A percentile compares a stretch with the other conserved stretches of the same genome.
These are phyloP conservation scores for Drosophila infuscata DNA, from an alignment of 2,888 invertebrate species.

Conservation along the genomic window DNA sequence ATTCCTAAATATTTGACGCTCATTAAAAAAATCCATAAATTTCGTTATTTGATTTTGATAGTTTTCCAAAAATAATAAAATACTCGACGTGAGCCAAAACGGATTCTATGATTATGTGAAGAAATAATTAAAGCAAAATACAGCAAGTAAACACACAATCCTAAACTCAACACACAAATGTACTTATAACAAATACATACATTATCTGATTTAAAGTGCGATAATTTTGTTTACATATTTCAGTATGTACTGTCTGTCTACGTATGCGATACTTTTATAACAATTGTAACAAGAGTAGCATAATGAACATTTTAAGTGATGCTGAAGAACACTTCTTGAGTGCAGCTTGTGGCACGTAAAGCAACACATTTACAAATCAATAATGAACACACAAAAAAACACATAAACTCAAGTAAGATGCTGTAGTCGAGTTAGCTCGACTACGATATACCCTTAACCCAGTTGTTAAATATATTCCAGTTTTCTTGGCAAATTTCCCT, in stretches of 20 bases:
- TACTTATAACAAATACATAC: rapidly evolving
- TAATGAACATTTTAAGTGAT: background rate
- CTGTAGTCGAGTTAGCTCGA: too few relatives aligned
- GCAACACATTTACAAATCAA: background rate
- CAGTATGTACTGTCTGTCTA: too few relatives aligned
- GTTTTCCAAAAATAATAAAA: background rate
- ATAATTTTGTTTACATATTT: background rate
- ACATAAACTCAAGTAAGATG: background rate
- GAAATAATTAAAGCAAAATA: background rate
- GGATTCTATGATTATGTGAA: background rate
- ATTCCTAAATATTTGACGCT: background rate
- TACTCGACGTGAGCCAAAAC: background rate
- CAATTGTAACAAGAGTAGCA: background rate
- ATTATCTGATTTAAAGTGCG: background rate
- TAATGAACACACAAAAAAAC: background rate
- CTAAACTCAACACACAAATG: background rate
- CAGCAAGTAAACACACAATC: too few relatives aligned
- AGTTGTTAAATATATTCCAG: too few relatives aligned
- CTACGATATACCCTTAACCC: too few relatives aligned
- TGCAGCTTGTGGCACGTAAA: background rate
- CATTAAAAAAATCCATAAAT: constrained; percentile 4
- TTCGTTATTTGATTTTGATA: constrained; percentile 26
- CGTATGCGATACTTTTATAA: background rate
- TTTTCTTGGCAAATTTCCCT: too few relatives aligned
- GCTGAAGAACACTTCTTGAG: too few relatives aligned